Conservation (phyloP, 2,113 vertebrate genomes). For the Thomomys bottae region DNA sequence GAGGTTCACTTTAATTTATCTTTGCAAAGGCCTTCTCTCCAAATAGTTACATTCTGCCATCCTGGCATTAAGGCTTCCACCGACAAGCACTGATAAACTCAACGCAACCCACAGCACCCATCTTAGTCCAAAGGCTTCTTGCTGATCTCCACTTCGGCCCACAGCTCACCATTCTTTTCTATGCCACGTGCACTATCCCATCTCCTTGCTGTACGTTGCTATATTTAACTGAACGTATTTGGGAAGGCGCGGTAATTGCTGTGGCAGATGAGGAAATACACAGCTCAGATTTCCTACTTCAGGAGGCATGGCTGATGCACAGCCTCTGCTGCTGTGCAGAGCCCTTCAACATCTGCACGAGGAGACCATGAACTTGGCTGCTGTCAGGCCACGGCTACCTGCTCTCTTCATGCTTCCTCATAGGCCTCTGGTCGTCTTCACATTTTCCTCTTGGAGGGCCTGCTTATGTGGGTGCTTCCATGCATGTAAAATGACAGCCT, state of each 20-base stretch:
- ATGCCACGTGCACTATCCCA: background rate
- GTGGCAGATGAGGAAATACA: background rate
- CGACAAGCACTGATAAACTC: background rate
- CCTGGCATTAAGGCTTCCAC: background rate
- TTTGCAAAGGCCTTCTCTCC: background rate
- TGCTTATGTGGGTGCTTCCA: background rate
- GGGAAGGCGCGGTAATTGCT: background rate
- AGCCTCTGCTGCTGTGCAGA: background rate
- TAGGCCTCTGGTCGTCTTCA: background rate
- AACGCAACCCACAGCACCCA: background rate
- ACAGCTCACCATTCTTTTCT: background rate
- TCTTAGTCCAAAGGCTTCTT: background rate
- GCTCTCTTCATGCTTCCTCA: background rate
- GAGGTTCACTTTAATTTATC: background rate
- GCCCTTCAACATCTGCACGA: background rate
- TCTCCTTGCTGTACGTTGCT: background rate
- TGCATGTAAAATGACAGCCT: background rate
- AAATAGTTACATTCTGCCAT: background rate
- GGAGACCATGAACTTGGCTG: background rate
- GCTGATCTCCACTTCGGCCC: background rate
- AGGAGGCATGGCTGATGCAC: rapidly evolving
- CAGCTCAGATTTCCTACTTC: background rate
- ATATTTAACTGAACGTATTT: background rate
- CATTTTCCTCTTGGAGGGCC: background rate
- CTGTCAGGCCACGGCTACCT: background rate